Evolutionary conservation across 2,797 vertebrate species (phyloP), one percentile per base, ranked within the genome.

Genomic region (Synanceia verrucosa): DNA sequence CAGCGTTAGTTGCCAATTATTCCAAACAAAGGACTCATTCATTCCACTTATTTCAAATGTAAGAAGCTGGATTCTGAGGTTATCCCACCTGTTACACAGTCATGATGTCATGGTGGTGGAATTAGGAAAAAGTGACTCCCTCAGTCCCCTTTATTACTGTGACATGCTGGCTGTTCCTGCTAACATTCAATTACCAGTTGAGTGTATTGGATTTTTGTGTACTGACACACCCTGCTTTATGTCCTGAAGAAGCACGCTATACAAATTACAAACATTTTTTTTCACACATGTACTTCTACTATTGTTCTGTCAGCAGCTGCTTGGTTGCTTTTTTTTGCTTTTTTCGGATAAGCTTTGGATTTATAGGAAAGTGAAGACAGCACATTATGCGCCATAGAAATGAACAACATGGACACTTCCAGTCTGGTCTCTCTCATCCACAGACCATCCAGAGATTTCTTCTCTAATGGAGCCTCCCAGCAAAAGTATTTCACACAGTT

Each of bases 81-180:
- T 76, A 57, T 85, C 76, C 84, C 84, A 92, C 89, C 89, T 89
- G 90, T 86, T 90, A 77, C 50, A 73, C 82, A 87, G 87, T 57
- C 66, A 76, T 90, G 86, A 90, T 74, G 82, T 88, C 83, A 86
- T 75, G 68, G 74, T 58, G 59, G 58, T 23, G 41, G 58, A 76
- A 63, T 83, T 83, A 64, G 88, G 86, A 90, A 90, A 90, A 85
- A 88, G 73, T 89, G 81, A 90, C 73, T 81, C 70, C 46, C 26
- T 52, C 31, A 51, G 12, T 37, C 28, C 37, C 5, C 23, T 64
- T 78, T 68, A 71, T 46, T 83, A 48, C 63, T 12, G 34, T 72
- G 51, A 65, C 52, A 76, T 58, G 19, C 44, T 53, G 63, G 64
- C 66, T 48, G 71, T 65, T 85, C 33, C 66, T 36, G 48, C 65